A percentile compares a stretch with the other conserved stretches of the same genome.
Conservation (phyloP, 1,140 invertebrate species). For the Heliconius nattereri region DNA sequence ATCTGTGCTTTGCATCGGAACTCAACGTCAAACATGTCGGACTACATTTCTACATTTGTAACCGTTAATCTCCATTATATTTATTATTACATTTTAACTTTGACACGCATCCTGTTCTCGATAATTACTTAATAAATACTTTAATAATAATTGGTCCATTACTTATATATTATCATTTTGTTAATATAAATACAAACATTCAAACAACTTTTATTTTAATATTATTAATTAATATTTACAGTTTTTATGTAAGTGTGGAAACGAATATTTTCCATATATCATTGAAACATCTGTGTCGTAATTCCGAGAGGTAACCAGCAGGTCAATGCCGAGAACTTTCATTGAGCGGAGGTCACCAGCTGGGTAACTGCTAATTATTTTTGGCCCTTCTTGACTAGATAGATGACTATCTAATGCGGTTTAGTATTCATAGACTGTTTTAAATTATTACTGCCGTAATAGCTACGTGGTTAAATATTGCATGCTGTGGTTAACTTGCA, state of each 20-base stretch:
- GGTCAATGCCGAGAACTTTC: constrained; percentile 18
- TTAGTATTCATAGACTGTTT: constrained; percentile 49
- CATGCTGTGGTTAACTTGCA: constrained; percentile 1
- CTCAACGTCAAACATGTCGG: constrained; percentile 67
- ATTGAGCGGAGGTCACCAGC: constrained; percentile 18
- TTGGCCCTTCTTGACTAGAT: constrained; percentile 60
- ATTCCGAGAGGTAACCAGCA: constrained; percentile 7
- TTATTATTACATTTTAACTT: constrained; percentile 54
- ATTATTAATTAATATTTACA: neutral
- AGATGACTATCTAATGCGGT: constrained; percentile 54
- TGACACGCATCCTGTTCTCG: constrained; percentile 47
- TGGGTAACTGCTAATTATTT: constrained; percentile 72
- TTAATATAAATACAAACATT: no score
- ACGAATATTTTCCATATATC: constrained; percentile 32
- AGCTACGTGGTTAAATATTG: constrained; percentile 23
- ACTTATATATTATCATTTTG: neutral
- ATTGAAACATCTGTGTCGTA: constrained; percentile 10
- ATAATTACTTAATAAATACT: constrained; percentile 46
- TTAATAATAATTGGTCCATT: neutral
- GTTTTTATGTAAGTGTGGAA: neutral
- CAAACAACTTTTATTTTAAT: neutral
- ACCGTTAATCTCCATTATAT: constrained; percentile 65
- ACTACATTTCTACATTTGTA: constrained; percentile 62
- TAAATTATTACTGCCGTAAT: constrained; percentile 24
- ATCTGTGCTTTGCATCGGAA: constrained; percentile 70